Base-by-base conservation (phyloP, 2,797 vertebrate genomes). In the Phataginus tetradactyla region DNA sequence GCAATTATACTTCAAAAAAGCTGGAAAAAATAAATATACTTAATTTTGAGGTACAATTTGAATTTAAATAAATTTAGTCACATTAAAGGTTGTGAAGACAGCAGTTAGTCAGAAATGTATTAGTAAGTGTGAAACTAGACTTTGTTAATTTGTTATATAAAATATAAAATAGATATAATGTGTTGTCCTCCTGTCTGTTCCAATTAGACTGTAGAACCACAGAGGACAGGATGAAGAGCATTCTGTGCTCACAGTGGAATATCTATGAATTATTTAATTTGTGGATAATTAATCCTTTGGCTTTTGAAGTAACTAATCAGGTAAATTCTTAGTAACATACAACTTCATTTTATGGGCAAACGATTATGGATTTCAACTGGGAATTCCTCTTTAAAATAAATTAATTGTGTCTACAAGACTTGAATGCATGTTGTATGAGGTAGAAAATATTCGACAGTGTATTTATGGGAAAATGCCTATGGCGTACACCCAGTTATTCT, bases 301-400 rank as follows among this genome's bases (percentile, higher is more conserved):
- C 66, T 81, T 93, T 55, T 64, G 34, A 94, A 88, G 34, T 57
- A 90, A 85, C 37, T 85, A 79, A 94, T 55, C 66, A 74, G 25
- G 34, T 84, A 83, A 55, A 72, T 42, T 88, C 72, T 86, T 57
- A 91, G 53, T 51, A 57, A 20, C 32, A 49, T 32, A 11, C 3
- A 21, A n/a, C 23, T 81, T 79, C 51, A 66, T 39, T 95, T 95
- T 83, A 86, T 14, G 2, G 27, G 25, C n/a, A 81, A 93, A 90
- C 17, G 59, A 9, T 51, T 69, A 86, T 18, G 14, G 3, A 75
- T 86, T 91, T 63, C 45, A 93, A 37, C 17, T 86, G 23, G 25
- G 69, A 93, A 64, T 61, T 10, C 7, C 8, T 0, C 80, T 77
- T 77, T 86, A 45, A 77, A 78, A 90, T 49, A 68, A 89, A 63